Percentiles rank a stretch among this genome's conserved stretches.
Conservation (phyloP, 92 coral and sea anemone genomes). For the Palythoa grandis region DNA sequence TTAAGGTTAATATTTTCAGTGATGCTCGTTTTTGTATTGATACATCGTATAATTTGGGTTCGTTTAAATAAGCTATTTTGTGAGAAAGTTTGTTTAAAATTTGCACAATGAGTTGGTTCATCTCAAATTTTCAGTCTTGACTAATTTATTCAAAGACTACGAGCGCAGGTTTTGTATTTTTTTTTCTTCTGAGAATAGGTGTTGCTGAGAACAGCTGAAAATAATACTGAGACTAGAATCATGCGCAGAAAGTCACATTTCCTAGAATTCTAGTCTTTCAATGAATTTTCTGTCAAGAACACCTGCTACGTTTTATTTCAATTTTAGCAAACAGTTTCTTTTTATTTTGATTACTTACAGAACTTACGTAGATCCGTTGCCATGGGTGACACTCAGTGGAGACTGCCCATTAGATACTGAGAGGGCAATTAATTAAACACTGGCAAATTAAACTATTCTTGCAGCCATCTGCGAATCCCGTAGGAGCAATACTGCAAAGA, state of each 20-base stretch:
- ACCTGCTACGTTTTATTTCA: conserved; percentile 25
- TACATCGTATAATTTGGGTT: too few species aligned
- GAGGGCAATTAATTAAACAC: conserved; percentile 31
- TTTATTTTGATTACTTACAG: conserved; percentile 5
- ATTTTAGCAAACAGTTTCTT: conserved; percentile 37
- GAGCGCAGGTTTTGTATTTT: not conserved
- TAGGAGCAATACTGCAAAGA: conserved; percentile 63
- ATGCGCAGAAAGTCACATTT: not conserved
- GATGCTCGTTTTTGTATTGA: too few species aligned
- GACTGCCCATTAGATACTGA: not conserved
- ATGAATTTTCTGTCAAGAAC: conserved; percentile 22
- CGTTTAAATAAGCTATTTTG: too few species aligned
- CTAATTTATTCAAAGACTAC: too few species aligned
- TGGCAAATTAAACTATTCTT: conserved; percentile 46
- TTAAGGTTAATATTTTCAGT: too few species aligned
- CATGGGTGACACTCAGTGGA: conserved; percentile 20
- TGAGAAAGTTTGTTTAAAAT: not conserved
- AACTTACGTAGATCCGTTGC: conserved; percentile 32
- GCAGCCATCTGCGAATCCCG: conserved; percentile 45
- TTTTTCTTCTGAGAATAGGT: not conserved
- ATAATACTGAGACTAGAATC: not conserved
- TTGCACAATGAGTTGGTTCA: not conserved
- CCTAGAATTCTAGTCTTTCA: not conserved
- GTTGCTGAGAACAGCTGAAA: conserved; percentile 14
- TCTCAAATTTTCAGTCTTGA: too few species aligned